phyloP scores from a whole-genome alignment of 2,888 invertebrate species.

The Amphipoea oculea region DNA sequence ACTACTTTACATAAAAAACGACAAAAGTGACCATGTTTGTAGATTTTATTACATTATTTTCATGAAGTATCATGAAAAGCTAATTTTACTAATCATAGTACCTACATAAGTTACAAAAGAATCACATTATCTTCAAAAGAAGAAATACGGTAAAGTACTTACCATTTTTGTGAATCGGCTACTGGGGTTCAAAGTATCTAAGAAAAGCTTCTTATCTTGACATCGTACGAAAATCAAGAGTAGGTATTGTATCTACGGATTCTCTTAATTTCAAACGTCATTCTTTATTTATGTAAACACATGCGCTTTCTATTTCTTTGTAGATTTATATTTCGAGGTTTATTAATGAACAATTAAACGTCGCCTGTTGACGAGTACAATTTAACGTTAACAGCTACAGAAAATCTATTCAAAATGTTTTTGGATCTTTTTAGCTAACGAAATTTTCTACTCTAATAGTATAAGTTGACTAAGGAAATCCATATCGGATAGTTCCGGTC shows the following conservation, averaged over 20 bases:
- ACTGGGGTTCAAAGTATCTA: conserved; percentile 64
- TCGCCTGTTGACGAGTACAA: background rate
- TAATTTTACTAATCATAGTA: conserved; percentile 42
- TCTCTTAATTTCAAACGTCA: conserved; percentile 48
- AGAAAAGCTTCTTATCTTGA: conserved; percentile 64
- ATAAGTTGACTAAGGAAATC: conserved; percentile 1
- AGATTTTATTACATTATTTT: background rate
- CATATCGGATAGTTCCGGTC: conserved; percentile 30
- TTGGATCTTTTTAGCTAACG: background rate
- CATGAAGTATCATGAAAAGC: conserved; percentile 9
- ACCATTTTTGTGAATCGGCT: conserved; percentile 60
- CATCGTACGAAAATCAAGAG: conserved; percentile 54
- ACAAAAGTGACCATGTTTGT: background rate
- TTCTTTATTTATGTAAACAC: conserved; percentile 45
- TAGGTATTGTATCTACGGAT: conserved; percentile 26
- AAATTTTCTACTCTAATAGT: background rate
- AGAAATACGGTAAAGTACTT: conserved; percentile 56
- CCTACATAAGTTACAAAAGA: conserved; percentile 30
- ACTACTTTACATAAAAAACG: background rate
- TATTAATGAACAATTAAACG: background rate
- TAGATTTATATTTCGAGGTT: background rate
- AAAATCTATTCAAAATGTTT: background rate
- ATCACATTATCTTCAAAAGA: conserved; percentile 51
- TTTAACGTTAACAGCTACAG: background rate
- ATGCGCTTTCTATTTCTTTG: background rate